Evolutionary conservation across 2,797 vertebrate genomes (phyloP).

Genomic region (Odontamblyopus lacepedii): DNA sequence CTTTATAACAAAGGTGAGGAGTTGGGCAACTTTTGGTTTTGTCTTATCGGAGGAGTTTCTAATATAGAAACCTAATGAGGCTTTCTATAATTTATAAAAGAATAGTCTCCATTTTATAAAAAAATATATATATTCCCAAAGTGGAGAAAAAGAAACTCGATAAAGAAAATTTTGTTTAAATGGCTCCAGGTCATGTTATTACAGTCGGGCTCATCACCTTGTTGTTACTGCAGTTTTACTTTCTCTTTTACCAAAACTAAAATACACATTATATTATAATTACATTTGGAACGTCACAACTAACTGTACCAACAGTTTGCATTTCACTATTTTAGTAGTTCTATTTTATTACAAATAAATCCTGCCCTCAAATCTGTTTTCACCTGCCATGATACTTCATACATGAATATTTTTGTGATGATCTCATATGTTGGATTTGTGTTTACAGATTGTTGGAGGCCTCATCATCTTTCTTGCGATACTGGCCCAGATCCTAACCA

Average conservation of each 20-base stretch:
- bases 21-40: not conserved
- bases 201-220: too few relatives aligned
- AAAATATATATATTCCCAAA: too few relatives aligned
- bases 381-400: not conserved
- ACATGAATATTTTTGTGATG: not conserved
- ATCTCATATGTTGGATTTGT: not conserved
- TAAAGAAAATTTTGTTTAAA: too few relatives aligned
- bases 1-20: not conserved
- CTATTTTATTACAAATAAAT: not conserved
- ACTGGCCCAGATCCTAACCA: slow-evolving; percentile 10
- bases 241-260: too few relatives aligned
- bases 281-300: not conserved
- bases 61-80: too few relatives aligned
- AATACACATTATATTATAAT: not conserved
- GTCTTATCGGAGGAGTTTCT: not conserved
- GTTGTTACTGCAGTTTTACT: too few relatives aligned
- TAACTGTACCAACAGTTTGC: not conserved
- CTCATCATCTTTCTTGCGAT: slow-evolving; percentile 35
- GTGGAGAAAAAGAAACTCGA: too few relatives aligned
- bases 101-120: too few relatives aligned
- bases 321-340: not conserved
- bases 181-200: too few relatives aligned
- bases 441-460: slow-evolving; percentile 48
- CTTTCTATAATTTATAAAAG: too few relatives aligned
- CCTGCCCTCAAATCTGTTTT: not conserved